Evolutionary conservation across 2,113 vertebrate genomes (phyloP).

Genomic region (Corydoras sp.): DNA sequence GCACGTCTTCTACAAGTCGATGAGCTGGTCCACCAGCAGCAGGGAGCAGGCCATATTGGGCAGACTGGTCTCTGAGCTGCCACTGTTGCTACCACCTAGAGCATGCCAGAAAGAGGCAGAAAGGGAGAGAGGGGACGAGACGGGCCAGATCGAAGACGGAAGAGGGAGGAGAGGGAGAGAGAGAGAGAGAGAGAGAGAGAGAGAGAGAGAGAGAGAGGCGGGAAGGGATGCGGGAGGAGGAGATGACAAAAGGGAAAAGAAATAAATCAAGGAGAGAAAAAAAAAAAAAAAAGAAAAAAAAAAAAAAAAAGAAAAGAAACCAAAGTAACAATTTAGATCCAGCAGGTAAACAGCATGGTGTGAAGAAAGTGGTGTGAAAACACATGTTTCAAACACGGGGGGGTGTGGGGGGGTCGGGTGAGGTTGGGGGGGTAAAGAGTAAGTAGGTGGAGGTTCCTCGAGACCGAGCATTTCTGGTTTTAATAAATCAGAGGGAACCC

Average conservation of each 20-base stretch:
- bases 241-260: conserved; percentile 16
- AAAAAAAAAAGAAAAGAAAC: conserved; percentile 47
- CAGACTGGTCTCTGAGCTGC: conserved; percentile 99
- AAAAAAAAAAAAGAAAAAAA: conserved; percentile 28
- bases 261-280: neutral
- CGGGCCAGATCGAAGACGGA: neutral
- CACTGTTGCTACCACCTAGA: conserved; percentile 98
- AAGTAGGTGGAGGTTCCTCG: conserved; percentile 58
- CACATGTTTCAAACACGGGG: no score
- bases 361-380: no score
- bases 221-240: conserved; percentile 3
- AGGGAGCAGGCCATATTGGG: conserved; percentile 98
- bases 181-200: conserved; percentile 47
- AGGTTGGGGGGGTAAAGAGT: no score
- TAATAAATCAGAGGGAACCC: neutral
- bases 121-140: conserved; percentile 1
- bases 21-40: conserved; percentile 99
- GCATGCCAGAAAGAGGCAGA: conserved; percentile 81
- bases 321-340: no score
- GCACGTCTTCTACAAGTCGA: conserved; percentile 91
- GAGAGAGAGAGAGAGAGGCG: conserved; percentile 38
- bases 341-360: no score
- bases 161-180: neutral
- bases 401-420: no score
- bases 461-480: conserved; percentile 53